Evolutionary conservation across 2,113 vertebrate genomes (phyloP).

Genomic region (Synodontis membranacea): DNA sequence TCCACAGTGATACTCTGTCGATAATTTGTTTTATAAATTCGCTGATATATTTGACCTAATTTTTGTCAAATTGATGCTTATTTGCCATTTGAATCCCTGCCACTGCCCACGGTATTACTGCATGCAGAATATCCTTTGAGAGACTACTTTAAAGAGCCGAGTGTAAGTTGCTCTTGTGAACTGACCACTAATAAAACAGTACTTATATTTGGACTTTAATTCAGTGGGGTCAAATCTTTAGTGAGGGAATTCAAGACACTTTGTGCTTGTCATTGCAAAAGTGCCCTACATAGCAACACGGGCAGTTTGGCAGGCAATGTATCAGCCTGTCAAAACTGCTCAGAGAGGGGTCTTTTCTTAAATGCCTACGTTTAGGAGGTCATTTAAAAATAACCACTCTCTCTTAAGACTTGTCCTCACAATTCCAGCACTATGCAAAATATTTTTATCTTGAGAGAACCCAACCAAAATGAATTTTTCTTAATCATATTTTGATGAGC

Average conservation of each 20-base stretch:
- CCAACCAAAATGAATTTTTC: not conserved
- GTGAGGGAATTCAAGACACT: not conserved
- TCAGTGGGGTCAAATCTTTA: not conserved
- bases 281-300: constrained; percentile 6
- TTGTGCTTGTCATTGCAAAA: constrained; percentile 5
- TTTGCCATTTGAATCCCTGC: not conserved
- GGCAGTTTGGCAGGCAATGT: constrained; percentile 27
- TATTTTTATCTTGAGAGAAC: not conserved
- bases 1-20: not conserved
- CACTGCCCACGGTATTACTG: not conserved
- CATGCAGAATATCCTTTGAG: not conserved
- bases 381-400: constrained; percentile 30
- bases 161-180: not conserved
- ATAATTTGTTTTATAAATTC: not conserved
- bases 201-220: not conserved
- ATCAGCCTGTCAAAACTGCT: constrained; percentile 36
- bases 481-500: not conserved
- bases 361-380: constrained; percentile 33
- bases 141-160: not conserved
- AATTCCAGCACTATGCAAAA: not conserved
- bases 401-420: not conserved
- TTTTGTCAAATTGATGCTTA: not conserved
- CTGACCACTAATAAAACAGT: not conserved
- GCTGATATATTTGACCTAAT: not conserved
- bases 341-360: constrained; percentile 15